These are phyloP conservation scores for Bufo gargarizans DNA, from an alignment of 2,113 vertebrate species.

Conservation along the genomic window DNA sequence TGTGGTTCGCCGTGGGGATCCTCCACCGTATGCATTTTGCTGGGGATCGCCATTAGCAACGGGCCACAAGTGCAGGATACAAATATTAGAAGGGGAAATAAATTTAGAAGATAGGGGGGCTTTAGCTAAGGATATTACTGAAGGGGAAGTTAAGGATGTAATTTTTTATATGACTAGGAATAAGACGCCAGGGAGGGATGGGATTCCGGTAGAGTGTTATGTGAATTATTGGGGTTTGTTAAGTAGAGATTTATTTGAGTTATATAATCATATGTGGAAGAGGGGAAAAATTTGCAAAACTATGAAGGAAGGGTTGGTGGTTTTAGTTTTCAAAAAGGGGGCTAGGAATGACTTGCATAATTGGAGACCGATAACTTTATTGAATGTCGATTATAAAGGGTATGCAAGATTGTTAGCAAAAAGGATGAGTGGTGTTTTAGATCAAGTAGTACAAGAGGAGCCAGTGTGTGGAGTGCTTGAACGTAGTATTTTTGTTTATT, in stretches of 20 bases:
- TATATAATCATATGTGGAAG: neutral
- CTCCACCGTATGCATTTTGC: no score
- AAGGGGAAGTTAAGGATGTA: neutral
- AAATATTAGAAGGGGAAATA: neutral
- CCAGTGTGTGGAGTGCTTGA: no score
- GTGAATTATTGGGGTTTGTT: neutral
- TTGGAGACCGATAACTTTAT: neutral
- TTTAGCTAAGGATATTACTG: neutral
- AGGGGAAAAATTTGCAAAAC: neutral
- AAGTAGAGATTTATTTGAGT: neutral
- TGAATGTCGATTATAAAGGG: neutral
- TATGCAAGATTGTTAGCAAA: neutral
- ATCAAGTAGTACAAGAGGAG: neutral
- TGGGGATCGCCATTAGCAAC: no score
- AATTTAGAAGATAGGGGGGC: neutral
- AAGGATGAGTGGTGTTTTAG: neutral
- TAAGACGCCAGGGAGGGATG: slow-evolving; percentile 25
- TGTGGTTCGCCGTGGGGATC: no score
- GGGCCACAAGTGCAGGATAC: no score
- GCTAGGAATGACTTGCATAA: neutral
- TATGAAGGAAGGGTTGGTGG: neutral
- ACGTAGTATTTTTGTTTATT: no score
- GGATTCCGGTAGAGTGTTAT: neutral
- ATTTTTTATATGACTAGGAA: no score
- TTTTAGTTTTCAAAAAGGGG: neutral